Conservation (phyloP, 2,888 invertebrate genomes). For the Neoitamus cyanurus region DNA sequence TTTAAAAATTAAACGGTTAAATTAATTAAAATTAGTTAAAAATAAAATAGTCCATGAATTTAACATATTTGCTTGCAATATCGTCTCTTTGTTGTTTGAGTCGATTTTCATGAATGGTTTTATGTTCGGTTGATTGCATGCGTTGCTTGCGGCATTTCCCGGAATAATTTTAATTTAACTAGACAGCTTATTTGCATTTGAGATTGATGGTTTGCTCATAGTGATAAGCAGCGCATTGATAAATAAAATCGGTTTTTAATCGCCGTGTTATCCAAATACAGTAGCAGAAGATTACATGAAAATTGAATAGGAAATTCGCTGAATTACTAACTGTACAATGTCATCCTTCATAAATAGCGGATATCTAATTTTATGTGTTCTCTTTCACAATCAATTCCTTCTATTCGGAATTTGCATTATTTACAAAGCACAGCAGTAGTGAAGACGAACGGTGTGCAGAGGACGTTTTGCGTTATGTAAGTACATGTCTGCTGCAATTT, state of each 20-base stretch:
- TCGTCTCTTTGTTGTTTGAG: not conserved
- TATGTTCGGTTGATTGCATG: not conserved
- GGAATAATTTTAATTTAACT: not conserved
- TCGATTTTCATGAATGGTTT: not conserved
- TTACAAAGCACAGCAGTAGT: not conserved
- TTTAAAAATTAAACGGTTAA: too few species aligned
- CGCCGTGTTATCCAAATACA: not conserved
- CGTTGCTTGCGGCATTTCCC: not conserved
- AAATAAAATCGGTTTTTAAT: not conserved
- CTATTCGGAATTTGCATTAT: not conserved
- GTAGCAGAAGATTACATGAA: not conserved
- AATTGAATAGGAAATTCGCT: not conserved
- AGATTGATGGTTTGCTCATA: not conserved
- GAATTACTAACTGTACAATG: not conserved
- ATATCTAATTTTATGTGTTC: not conserved
- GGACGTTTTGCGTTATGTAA: not conserved
- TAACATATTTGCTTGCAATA: too few species aligned
- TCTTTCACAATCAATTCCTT: not conserved
- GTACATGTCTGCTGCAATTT: not conserved
- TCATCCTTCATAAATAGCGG: not conserved
- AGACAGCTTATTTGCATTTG: not conserved
- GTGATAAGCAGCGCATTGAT: not conserved
- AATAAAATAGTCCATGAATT: too few species aligned
- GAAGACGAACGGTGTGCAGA: not conserved
- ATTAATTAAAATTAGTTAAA: too few species aligned